These are phyloP conservation scores for Pyxicephalus adspersus DNA, from an alignment of 2,113 vertebrate species.

Conservation along the genomic window DNA sequence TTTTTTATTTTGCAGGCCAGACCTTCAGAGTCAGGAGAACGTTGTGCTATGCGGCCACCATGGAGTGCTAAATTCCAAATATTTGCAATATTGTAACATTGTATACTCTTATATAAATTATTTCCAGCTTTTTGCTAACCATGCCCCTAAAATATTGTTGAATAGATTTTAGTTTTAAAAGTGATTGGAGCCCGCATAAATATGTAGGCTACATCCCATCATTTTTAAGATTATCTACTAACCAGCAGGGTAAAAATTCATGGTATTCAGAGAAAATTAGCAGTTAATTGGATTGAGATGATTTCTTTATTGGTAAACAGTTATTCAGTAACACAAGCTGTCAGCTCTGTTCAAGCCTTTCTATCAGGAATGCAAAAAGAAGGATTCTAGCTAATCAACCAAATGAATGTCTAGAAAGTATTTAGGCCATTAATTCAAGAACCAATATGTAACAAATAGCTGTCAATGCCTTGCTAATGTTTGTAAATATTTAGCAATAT, in stretches of 20 bases:
- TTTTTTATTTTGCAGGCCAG: too few relatives aligned
- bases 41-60: too few relatives aligned
- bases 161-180: too few relatives aligned
- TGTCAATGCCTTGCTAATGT: background rate
- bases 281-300: slow-evolving; percentile 40
- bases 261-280: slow-evolving; percentile 19
- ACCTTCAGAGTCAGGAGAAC: too few relatives aligned
- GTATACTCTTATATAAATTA: too few relatives aligned
- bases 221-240: slow-evolving; percentile 3
- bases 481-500: background rate
- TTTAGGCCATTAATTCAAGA: slow-evolving; percentile 31
- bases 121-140: too few relatives aligned
- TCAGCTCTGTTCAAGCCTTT: slow-evolving; percentile 15
- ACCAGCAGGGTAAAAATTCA: background rate
- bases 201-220: background rate
- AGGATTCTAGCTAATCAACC: slow-evolving; percentile 8
- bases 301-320: slow-evolving; percentile 37
- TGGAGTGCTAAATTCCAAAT: too few relatives aligned
- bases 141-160: too few relatives aligned
- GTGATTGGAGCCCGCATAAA: background rate
- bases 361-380: slow-evolving; percentile 10
- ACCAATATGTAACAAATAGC: slow-evolving; percentile 11
- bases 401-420: slow-evolving; percentile 5
- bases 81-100: too few relatives aligned
- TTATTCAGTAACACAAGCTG: slow-evolving; percentile 30